Conservation (phyloP, 2,888 invertebrate genomes). For the Troilus luridus region DNA sequence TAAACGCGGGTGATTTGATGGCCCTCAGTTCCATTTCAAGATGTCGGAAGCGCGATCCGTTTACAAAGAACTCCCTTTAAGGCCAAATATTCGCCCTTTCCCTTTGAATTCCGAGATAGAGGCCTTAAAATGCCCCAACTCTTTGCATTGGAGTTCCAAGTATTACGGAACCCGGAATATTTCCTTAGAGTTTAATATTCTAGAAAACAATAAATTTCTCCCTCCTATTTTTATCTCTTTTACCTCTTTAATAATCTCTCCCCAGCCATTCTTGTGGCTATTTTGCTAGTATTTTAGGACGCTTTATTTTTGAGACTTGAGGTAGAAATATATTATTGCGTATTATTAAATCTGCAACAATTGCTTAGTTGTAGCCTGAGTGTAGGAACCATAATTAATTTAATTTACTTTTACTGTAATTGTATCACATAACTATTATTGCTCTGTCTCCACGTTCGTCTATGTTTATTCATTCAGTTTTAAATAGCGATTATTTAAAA, state of each 20-base stretch:
- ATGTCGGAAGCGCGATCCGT: background rate
- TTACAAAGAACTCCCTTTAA: background rate
- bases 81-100: background rate
- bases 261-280: background rate
- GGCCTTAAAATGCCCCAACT: slow-evolving; percentile 1
- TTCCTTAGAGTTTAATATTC: slow-evolving; percentile 22
- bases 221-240: background rate
- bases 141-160: background rate
- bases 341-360: background rate
- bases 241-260: slow-evolving; percentile 1
- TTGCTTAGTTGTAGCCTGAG: too few species aligned
- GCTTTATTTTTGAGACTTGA: background rate
- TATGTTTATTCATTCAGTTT: too few species aligned
- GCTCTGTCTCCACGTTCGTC: too few species aligned
- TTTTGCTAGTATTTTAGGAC: background rate
- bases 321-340: background rate
- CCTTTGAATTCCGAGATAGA: slow-evolving; percentile 28
- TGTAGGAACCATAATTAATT: too few species aligned
- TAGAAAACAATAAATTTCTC: slow-evolving; percentile 13
- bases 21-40: background rate
- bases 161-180: background rate
- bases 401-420: too few species aligned
- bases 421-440: too few species aligned
- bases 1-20: background rate
- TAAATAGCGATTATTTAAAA: too few species aligned